Base-by-base conservation (phyloP, 2,113 vertebrate genomes). In the Octodon degus region DNA sequence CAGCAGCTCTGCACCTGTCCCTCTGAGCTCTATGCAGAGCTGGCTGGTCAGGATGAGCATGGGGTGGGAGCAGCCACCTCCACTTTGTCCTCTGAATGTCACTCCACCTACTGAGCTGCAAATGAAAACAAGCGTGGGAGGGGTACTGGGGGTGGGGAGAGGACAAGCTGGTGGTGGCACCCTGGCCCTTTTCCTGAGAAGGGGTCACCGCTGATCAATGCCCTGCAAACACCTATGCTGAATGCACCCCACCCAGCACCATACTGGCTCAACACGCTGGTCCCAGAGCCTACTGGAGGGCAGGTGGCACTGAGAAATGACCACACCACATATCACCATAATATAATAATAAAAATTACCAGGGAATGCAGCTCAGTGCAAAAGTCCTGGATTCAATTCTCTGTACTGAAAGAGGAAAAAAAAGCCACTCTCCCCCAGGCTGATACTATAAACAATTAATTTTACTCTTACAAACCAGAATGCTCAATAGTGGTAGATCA, bases 91-190 rank as follows among this genome's bases (percentile, higher is more conserved):
- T 83, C 40, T n/a, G 25, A 88, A 76, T n/a, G 62, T 32, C 62
- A 60, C 72, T 20, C 65, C 40, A 32, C 1, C 5, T n/a, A 76
- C 30, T 67, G 37, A 81, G 86, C n/a, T 53, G 5, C 55, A 25
- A 65, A 58, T 60, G 22, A 40, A 77, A 53, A 22, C 30, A 32
- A 12, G 17, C 8, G 3, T 79, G 50, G 27, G 27, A 7, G 10
- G 68, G 5, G 1, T 47, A 1, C 53, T 62, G 13, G 37, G 37
- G 40, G 3, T 2, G 30, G 13, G 27, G 8, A 9, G 1, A 58
- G 60, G 53, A 84, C 50, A 47, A 34, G 58, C 76, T 17, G 12
- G 47, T 1, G 0, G 0, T 47, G 50, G 30, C 14, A 60, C 72
- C 1, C 72, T 25, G 37, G 72, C 37, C 72, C 13, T 3, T 24